Evolutionary conservation across 2,113 vertebrate genomes (phyloP), one percentile per base, ranked within the genome.

Genomic region (Megaceryle torquata): DNA sequence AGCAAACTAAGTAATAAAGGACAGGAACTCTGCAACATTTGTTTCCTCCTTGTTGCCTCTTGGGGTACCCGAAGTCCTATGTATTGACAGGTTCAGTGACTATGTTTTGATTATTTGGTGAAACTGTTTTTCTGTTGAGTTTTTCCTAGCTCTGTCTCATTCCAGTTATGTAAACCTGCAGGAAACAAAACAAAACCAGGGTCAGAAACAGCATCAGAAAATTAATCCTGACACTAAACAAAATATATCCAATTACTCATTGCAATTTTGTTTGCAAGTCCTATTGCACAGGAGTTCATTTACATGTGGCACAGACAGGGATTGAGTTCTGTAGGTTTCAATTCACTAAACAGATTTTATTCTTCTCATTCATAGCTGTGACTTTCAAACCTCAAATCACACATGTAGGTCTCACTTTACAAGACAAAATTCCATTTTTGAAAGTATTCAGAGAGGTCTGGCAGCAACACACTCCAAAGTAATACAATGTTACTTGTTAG

Each of bases 311-410:
- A 80, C 24, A 80, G 14, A 25, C 16, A 50, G 25, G 11, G 75
- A 77, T 50, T 41, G 63, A 41, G 3, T 74, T 91, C 43, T 69
- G 24, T 31, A 74, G 35, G 31, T 31, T 44, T 76, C 20, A 71
- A 44, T 53, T 80, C 53, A 48, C 13, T 69, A 15, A 76, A 19
- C 26, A 57, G 20, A 13, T 18, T 93, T 69, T 64, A 76, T 20
- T 51, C 26, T 79, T 89, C 13, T 85, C 53, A 76, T 89, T 76
- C 29, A 21, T 82, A 48, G 31, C 3, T 57, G 69, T 22, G 67
- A 82, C 28, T 94, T 89, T 88, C 75, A 80, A 67, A 76, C 43
- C 87, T 91, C 56, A 91, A 93, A 78, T 95, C 71, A 93, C 4
- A 7, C 41, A 37, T 77, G 11, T 31, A 76, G 5, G 12, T 82